Percentiles rank a stretch among this genome's conserved stretches.
Evolutionary conservation across 2,797 vertebrate species (phyloP).

Genomic region (Muscicapa striata): DNA sequence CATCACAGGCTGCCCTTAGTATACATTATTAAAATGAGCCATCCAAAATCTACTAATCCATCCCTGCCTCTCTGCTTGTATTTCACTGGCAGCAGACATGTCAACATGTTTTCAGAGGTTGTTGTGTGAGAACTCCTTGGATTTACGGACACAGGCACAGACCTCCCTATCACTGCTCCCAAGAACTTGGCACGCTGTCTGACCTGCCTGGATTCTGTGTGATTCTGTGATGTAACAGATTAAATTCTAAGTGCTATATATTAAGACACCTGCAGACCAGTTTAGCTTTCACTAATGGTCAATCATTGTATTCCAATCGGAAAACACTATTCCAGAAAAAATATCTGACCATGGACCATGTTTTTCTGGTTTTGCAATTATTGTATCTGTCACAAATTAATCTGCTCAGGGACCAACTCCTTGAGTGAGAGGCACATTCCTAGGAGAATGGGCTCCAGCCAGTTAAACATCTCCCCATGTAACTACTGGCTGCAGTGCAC

Average conservation of each 20-base stretch:
- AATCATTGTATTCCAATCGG: background rate
- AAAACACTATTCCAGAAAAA: background rate
- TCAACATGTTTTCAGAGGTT: background rate
- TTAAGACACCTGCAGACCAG: background rate
- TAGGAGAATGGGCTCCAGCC: background rate
- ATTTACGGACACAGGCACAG: background rate
- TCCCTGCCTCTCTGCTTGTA: background rate
- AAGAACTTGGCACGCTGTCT: accelerated
- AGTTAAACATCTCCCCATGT: background rate
- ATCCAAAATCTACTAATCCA: background rate
- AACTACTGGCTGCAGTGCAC: background rate
- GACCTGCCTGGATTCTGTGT: background rate
- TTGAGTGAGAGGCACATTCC: background rate
- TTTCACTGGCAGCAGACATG: background rate
- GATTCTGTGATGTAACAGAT: background rate
- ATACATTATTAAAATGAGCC: background rate
- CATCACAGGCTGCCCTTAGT: background rate
- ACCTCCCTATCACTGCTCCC: background rate
- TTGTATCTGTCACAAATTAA: background rate
- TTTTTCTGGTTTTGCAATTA: background rate
- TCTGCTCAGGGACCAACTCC: background rate
- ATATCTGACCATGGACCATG: background rate
- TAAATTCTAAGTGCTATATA: background rate
- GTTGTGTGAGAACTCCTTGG: background rate
- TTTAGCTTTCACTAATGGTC: background rate